Evolutionary conservation across 2,797 vertebrate species (phyloP).

Genomic region (Oreonectes daqikongensis): DNA sequence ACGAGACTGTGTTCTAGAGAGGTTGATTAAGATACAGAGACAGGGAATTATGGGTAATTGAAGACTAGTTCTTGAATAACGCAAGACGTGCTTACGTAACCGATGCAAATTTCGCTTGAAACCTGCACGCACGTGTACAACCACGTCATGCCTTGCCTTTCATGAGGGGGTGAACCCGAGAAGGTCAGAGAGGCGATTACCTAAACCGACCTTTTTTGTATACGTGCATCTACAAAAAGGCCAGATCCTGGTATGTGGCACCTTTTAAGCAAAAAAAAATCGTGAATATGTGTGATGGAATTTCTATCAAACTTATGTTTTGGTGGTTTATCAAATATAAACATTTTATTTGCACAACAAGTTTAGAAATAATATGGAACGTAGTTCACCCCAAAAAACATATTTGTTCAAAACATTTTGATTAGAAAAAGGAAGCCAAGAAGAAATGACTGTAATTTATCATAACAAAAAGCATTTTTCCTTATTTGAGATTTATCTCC

Average conservation of each 20-base stretch:
- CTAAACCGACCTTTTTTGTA: constrained; percentile 17
- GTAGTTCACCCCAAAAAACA: not conserved
- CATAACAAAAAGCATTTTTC: not conserved
- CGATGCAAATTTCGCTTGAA: constrained; percentile 30
- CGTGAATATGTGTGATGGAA: no score
- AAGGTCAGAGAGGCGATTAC: constrained; percentile 5
- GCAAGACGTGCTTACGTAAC: constrained; percentile 30
- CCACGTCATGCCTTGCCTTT: not conserved
- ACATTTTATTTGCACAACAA: no score
- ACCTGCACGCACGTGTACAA: not conserved
- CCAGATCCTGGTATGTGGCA: not conserved
- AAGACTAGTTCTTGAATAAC: constrained; percentile 50
- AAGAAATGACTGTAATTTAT: not conserved
- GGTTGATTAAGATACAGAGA: constrained; percentile 32
- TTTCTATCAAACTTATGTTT: no score
- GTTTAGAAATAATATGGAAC: not conserved
- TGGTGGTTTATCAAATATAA: no score
- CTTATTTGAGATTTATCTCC: not conserved
- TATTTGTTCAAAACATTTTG: not conserved
- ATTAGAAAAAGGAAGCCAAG: not conserved
- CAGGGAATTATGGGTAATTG: constrained; percentile 42
- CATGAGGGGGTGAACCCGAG: constrained; percentile 11
- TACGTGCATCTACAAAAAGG: not conserved
- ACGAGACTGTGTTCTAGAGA: constrained; percentile 10
- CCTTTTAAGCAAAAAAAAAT: no score